Percentiles rank a stretch among this genome's conserved stretches.
phyloP scores from a whole-genome alignment of 2,797 vertebrate species.

The Florisuga fusca region DNA sequence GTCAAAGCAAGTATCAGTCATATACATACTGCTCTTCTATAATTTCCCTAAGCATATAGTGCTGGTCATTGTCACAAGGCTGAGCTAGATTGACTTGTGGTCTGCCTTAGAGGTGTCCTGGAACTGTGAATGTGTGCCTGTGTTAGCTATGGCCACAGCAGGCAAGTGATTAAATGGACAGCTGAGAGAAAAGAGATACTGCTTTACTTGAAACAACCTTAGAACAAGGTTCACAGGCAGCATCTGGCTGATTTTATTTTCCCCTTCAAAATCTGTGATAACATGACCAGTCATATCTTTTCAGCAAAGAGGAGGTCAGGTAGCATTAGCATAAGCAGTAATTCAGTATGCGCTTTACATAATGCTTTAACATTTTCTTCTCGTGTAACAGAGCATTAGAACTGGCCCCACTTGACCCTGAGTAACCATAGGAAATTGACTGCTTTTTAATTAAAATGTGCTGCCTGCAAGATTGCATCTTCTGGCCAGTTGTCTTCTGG shows the following conservation, averaged over 20 bases:
- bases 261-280: background rate
- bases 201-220: background rate
- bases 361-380: constrained; percentile 71
- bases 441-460: constrained; percentile 81
- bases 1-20: background rate
- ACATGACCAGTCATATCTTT: background rate
- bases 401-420: constrained; percentile 79
- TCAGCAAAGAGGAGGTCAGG: constrained; percentile 76
- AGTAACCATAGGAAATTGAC: constrained; percentile 65
- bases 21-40: background rate
- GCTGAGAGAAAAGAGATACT: background rate
- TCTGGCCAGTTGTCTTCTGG: background rate
- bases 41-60: background rate
- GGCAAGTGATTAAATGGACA: background rate
- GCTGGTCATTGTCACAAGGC: background rate
- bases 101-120: background rate
- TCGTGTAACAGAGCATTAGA: constrained; percentile 73
- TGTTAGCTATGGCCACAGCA: background rate
- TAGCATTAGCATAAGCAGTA: constrained; percentile 74
- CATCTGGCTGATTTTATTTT: background rate
- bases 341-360: constrained; percentile 76
- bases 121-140: background rate
- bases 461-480: constrained; percentile 38
- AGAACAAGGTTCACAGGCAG: background rate
- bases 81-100: background rate